Evolutionary conservation across 2,113 vertebrate species (phyloP).

Genomic region (Sylvia atricapilla): DNA sequence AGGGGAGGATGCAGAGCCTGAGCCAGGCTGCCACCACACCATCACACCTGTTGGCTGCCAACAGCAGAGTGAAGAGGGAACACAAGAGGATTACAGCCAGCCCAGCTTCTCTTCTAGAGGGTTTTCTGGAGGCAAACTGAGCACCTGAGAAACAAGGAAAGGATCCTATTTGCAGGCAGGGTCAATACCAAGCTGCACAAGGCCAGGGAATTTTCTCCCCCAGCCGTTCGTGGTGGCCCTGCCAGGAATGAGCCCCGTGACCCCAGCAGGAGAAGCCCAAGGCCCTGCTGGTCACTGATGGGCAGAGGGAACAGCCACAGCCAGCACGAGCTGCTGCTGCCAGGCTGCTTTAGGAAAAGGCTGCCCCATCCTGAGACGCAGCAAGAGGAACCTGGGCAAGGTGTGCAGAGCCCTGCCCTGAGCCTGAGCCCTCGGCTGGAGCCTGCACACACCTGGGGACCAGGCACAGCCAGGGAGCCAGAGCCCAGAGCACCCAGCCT

Average conservation of each 20-base stretch:
- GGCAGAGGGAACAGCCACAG: neutral
- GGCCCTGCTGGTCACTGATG: neutral
- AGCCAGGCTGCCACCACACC: neutral
- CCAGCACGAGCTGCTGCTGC: neutral
- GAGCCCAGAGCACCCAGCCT: neutral
- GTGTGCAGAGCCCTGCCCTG: neutral
- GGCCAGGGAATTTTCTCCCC: neutral
- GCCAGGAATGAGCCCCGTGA: neutral
- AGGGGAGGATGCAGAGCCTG: neutral
- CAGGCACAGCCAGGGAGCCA: neutral
- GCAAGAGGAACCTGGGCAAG: fast-evolving
- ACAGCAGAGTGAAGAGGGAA: neutral
- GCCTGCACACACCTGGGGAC: neutral
- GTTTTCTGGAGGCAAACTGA: neutral
- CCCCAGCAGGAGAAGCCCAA: neutral
- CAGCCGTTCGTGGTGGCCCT: neutral
- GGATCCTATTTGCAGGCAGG: neutral
- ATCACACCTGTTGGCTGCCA: neutral
- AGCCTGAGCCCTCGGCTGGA: neutral
- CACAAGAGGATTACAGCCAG: neutral
- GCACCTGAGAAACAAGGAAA: neutral
- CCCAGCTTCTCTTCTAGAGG: neutral
- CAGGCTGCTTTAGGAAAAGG: neutral
- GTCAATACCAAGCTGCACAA: neutral
- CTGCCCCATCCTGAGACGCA: neutral